Evolutionary conservation across 2,113 vertebrate genomes (phyloP).

Genomic region (Emydura subglobosa): DNA sequence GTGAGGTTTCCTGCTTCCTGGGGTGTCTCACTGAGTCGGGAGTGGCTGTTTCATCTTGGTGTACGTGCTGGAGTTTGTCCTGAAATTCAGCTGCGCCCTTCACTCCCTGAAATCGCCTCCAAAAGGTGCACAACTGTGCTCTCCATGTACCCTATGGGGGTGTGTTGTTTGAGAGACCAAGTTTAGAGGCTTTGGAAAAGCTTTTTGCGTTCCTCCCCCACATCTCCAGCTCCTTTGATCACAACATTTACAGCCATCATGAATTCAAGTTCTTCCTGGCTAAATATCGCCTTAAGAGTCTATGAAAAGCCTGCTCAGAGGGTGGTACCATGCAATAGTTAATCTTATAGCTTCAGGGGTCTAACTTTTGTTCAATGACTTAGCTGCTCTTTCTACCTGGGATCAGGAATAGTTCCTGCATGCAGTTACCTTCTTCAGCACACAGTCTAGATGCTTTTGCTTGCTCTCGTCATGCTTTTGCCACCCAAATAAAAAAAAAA

Average conservation of each 20-base stretch:
- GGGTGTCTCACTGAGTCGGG: no score
- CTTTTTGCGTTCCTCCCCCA: no score
- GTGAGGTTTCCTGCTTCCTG: no score
- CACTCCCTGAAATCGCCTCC: no score
- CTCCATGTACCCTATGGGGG: no score
- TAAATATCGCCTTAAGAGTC: neutral
- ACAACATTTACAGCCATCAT: neutral
- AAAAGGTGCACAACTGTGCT: no score
- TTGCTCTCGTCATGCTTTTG: neutral
- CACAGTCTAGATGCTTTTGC: neutral
- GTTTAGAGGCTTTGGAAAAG: no score
- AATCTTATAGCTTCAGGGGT: neutral
- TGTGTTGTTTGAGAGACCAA: no score
- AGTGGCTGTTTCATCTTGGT: no score
- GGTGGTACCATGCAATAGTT: neutral
- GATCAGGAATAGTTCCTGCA: fast-evolving
- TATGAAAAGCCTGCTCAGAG: neutral
- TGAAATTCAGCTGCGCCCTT: no score
- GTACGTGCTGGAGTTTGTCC: no score
- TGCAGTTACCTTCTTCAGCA: neutral
- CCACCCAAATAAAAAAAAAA: neutral
- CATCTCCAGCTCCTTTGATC: no score
- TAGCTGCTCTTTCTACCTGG: neutral
- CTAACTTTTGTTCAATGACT: neutral
- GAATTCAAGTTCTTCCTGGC: neutral